Base-by-base conservation (phyloP, 1,140 invertebrate species). In the Augochlora pura region DNA sequence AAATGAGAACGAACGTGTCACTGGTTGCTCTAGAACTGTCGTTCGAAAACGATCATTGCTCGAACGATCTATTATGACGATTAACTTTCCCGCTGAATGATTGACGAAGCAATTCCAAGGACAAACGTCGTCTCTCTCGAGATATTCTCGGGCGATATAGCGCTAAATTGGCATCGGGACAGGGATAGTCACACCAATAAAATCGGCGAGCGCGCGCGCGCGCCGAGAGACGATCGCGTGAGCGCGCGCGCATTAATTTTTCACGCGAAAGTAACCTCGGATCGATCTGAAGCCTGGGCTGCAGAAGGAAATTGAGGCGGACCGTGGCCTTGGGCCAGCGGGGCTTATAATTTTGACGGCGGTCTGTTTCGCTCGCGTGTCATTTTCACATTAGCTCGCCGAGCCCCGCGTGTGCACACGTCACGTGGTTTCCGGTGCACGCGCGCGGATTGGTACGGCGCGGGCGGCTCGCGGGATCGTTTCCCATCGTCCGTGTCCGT, bases 321-420 rank as follows among this genome's bases (percentile, higher is more conserved):
- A 38, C 77, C 62, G 39, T 60, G 77, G 62, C 77, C 77, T 78
- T 78, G 77, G 64, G 72, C 10, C 77, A 14, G 25, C 62, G 4
- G 38, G 59, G 70, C 77, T 71, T 78, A 60, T 73, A 74, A 79
- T 79, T 79, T 74, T 10, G 52, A 73, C 42, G 52, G 62, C 66
- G 49, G 59, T 73, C 73, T 21, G 52, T 54, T n/a, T 49, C 52
- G 52, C 12, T 73, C 63, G 77, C 70, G 70, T 79, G 77, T 73
- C 63, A 38, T 64, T 79, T 65, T 73, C 77, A 3, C 63, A 73
- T 78, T 78, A 78, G 18, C 42, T 46, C 42, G 46, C 60, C 16
- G 32, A 9, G 32, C 46, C 46, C 60, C 60, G 62, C 38, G 16
- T 65, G 38, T 46, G 60, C 68, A 64, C 68, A 72, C 76, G 18